phyloP scores from a whole-genome alignment of 1,140 invertebrate species.

The Globodera rostochiensis region DNA sequence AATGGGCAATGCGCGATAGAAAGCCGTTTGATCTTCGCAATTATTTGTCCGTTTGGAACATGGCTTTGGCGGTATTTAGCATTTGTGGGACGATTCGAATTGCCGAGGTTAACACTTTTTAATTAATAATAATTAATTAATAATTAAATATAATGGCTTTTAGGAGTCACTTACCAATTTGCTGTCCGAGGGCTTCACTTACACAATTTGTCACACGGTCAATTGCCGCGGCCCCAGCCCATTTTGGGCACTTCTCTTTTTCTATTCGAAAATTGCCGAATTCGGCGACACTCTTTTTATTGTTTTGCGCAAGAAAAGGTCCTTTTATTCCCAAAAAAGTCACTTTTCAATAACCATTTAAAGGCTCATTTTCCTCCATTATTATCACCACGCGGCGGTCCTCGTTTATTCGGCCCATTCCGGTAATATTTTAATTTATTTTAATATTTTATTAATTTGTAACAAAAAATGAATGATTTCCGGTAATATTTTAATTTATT shows the following conservation, averaged over 20 bases:
- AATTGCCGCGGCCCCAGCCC: constrained; percentile 30
- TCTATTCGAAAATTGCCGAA: constrained; percentile 48
- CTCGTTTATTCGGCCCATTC: constrained; percentile 82
- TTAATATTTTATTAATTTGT: too few species aligned
- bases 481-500: too few species aligned
- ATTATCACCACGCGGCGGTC: constrained; percentile 71
- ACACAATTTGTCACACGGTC: constrained; percentile 40
- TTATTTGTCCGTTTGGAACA: constrained; percentile 85
- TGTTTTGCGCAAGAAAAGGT: constrained; percentile 51
- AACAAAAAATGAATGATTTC: too few species aligned
- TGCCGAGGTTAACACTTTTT: constrained; percentile 63
- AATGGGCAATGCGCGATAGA: constrained; percentile 78
- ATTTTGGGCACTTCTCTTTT: constrained; percentile 47
- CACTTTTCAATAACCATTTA: neutral
- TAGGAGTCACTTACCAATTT: constrained; percentile 67
- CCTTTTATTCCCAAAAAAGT: neutral
- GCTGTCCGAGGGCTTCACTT: constrained; percentile 67
- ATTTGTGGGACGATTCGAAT: constrained; percentile 81
- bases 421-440: constrained; percentile 70
- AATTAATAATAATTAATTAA: constrained; percentile 73
- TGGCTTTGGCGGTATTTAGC: constrained; percentile 85
- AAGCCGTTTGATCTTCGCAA: constrained; percentile 82
- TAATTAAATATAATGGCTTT: constrained; percentile 78
- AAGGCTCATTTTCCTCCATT: constrained; percentile 52
- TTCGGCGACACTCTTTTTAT: constrained; percentile 53